phyloP scores from a whole-genome alignment of 2,113 vertebrate genomes.

The Kobus ellipsiprymnus region DNA sequence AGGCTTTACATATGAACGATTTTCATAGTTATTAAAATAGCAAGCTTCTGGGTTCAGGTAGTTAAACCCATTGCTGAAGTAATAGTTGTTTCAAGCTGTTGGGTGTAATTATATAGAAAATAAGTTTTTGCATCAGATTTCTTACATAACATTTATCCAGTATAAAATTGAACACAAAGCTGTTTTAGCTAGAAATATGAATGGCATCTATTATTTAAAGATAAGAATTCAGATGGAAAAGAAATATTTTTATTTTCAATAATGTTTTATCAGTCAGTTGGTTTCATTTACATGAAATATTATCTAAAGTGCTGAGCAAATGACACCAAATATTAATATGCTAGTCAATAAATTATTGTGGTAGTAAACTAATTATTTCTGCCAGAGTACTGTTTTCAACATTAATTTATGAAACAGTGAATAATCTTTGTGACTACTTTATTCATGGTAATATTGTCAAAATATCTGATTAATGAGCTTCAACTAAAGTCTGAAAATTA shows the following conservation, averaged over 20 bases:
- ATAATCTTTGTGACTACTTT: not conserved
- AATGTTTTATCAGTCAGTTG: not conserved
- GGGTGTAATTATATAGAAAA: not conserved
- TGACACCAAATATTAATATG: not conserved
- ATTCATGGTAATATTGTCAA: not conserved
- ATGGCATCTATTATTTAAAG: not conserved
- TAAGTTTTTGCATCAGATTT: conserved; percentile 8
- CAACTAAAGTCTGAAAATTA: conserved; percentile 30
- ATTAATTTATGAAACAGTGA: not conserved
- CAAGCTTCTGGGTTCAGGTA: not conserved
- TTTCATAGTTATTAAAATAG: conserved; percentile 21
- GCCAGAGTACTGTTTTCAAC: not conserved
- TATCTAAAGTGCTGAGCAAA: not conserved
- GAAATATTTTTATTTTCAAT: conserved; percentile 2
- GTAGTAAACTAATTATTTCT: not conserved
- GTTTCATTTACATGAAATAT: not conserved
- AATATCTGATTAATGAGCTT: not conserved
- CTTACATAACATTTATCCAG: not conserved
- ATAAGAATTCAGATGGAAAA: not conserved
- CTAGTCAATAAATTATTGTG: not conserved
- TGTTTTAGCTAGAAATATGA: not conserved
- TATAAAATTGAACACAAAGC: conserved; percentile 22
- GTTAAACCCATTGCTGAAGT: conserved; percentile 25
- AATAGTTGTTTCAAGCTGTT: not conserved
- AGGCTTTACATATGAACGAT: not conserved